Base-by-base conservation (phyloP, 2,113 vertebrate species). In the Recurvirostra avosetta region DNA sequence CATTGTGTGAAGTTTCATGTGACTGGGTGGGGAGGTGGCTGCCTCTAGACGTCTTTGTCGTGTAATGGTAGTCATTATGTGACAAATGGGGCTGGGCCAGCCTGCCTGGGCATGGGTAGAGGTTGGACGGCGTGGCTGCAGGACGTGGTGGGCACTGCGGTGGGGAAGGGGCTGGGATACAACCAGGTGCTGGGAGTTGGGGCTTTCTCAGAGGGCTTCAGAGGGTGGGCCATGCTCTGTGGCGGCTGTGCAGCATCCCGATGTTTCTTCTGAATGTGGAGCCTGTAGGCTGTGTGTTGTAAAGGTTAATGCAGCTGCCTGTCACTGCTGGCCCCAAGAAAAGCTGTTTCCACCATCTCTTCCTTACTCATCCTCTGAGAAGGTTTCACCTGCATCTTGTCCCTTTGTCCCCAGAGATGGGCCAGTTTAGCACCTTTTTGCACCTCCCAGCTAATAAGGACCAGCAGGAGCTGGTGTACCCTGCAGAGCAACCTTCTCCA, bases 1-100 rank as follows among this genome's bases (percentile, higher is more conserved):
- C 67, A 96, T 73, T 94, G 94, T 95, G 77, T 73, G 90, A 93
- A 93, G 82, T 90, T 79, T 96, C 92, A 86, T 96, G 74, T 93
- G 96, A 96, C 6, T 15, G 94, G 90, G 87, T 88, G 85, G 96
- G 85, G 93, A 97, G 41, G 66, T 83, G 93, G 62, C 92, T 94
- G 93, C 41, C 56, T 96, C 73, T 84, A 91, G 77, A 96, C 0
- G 0, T 79, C 93, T 97, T 91, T 96, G 94, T 94, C 77, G 10
- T 38, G 49, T 72, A 86, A 7, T 90, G 77, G 40, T 68, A 90
- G 62, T 88, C 77, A 82, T 96, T 94, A 82, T 0, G 20, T 90
- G 90, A 94, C 90, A 94, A 75, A 88, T 0, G 58, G 90, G 58
- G 85, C 74, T 76, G 70, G 92, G 92, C 66, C 74, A 96, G 58